phyloP scores from a whole-genome alignment of 64 coral and sea anemone genomes.

The Pocillopora verrucosa region DNA sequence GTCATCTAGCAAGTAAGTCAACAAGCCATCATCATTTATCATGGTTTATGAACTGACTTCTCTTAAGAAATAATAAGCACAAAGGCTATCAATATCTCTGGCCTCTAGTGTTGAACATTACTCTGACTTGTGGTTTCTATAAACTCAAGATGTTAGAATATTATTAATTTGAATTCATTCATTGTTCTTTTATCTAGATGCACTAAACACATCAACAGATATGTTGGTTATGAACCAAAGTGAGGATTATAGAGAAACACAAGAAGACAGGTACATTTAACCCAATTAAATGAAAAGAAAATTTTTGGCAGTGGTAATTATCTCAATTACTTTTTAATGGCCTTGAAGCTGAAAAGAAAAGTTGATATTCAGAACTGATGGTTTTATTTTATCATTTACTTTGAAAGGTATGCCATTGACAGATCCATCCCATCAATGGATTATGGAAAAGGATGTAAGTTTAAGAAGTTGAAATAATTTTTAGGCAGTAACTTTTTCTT shows the following conservation, averaged over 20 bases:
- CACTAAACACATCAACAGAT: slow-evolving; percentile 74
- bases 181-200: slow-evolving; percentile 25
- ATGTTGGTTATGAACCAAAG: slow-evolving; percentile 99
- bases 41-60: too few species aligned
- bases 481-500: not conserved
- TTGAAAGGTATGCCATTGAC: slow-evolving; percentile 81
- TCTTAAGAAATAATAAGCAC: too few species aligned
- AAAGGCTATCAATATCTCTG: too few species aligned
- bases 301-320: not conserved
- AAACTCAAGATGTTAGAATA: not conserved
- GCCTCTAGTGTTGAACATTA: too few species aligned
- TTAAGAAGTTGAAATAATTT: not conserved
- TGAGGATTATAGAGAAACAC: slow-evolving; percentile 88
- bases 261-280: slow-evolving; percentile 86
- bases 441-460: slow-evolving; percentile 99
- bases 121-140: too few species aligned
- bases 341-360: not conserved
- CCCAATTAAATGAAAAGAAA: too few species aligned
- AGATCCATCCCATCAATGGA: slow-evolving; percentile 87
- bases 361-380: not conserved
- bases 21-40: not conserved
- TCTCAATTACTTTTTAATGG: not conserved
- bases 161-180: not conserved
- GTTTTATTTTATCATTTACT: not conserved
- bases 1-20: slow-evolving; percentile 66